A percentile compares a stretch with the other conserved stretches of the same genome.
Conservation (phyloP, 35 echinoderm and acorn worm species). For the Patiria miniata region DNA sequence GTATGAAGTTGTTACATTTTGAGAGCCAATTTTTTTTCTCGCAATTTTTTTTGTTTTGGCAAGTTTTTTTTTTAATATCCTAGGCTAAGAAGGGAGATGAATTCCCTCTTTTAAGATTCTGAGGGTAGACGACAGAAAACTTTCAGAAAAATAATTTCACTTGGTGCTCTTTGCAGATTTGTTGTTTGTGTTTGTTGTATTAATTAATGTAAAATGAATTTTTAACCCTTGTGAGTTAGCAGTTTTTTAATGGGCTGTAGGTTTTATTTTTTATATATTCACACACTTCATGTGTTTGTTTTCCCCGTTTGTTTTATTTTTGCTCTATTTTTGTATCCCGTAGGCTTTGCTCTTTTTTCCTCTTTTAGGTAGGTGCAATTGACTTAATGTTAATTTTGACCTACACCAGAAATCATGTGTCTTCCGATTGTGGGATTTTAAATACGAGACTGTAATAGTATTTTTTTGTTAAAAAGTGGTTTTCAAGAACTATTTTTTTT, state of each 20-base stretch:
- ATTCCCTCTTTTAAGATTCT: too few species aligned
- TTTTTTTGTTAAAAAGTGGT: not conserved
- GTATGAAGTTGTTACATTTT: slow-evolving; percentile 2
- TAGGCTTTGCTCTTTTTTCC: not conserved
- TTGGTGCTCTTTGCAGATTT: slow-evolving; percentile 30
- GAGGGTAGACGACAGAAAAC: not conserved
- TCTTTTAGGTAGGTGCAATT: not conserved
- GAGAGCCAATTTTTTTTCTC: slow-evolving; percentile 14
- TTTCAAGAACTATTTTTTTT: not conserved
- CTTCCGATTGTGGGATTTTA: slow-evolving; percentile 1
- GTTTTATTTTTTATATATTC: slow-evolving; percentile 23
- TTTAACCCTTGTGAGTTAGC: not conserved
- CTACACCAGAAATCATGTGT: not conserved
- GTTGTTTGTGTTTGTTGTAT: not conserved
- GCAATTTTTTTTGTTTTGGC: too few species aligned
- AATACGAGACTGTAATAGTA: slow-evolving; percentile 26
- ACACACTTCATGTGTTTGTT: not conserved
- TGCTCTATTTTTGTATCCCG: slow-evolving; percentile 25
- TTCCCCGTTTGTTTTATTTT: not conserved
- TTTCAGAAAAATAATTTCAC: slow-evolving; percentile 16
- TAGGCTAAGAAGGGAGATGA: too few species aligned
- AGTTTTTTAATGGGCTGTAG: slow-evolving; percentile 15
- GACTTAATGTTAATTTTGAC: not conserved
- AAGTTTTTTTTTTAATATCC: too few species aligned
- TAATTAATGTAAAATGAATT: not conserved